Evolutionary conservation across 2,888 invertebrate genomes (phyloP).

Genomic region (Scaptomyza polygonia): DNA sequence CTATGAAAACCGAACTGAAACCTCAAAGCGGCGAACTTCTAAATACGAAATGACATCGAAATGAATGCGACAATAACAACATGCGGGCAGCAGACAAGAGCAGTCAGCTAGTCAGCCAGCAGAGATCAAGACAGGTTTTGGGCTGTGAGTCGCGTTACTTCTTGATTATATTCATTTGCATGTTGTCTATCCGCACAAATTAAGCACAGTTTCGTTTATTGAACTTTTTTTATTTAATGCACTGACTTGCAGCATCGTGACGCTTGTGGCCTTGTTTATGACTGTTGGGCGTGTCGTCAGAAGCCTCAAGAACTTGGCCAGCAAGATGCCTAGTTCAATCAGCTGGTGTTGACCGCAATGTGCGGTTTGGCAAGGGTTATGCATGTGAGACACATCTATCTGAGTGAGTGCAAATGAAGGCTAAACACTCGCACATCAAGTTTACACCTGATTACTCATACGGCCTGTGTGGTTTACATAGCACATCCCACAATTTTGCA

Average conservation of each 20-base stretch:
- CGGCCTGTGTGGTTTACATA: slow-evolving; percentile 46
- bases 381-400: background rate
- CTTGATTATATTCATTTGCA: slow-evolving; percentile 49
- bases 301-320: slow-evolving; percentile 19
- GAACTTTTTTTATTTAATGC: background rate
- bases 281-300: slow-evolving; percentile 12
- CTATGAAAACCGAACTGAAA: slow-evolving; percentile 70
- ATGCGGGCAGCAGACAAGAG: slow-evolving; percentile 11
- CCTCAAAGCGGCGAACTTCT: slow-evolving; percentile 65
- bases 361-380: slow-evolving; percentile 40
- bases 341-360: slow-evolving; percentile 28
- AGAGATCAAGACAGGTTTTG: slow-evolving; percentile 59
- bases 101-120: slow-evolving; percentile 2
- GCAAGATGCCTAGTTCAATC: slow-evolving; percentile 4
- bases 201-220: slow-evolving; percentile 22
- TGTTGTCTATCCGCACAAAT: slow-evolving; percentile 14
- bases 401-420: too few species aligned
- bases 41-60: slow-evolving; percentile 73
- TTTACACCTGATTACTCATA: slow-evolving; percentile 53
- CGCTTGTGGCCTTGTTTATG: slow-evolving; percentile 6
- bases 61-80: slow-evolving; percentile 47
- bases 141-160: slow-evolving; percentile 21
- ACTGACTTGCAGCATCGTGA: slow-evolving; percentile 17
- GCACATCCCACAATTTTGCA: background rate
- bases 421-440: too few species aligned